Conservation (phyloP, 1,140 invertebrate genomes). For the Gonioctena quinquepunctata region DNA sequence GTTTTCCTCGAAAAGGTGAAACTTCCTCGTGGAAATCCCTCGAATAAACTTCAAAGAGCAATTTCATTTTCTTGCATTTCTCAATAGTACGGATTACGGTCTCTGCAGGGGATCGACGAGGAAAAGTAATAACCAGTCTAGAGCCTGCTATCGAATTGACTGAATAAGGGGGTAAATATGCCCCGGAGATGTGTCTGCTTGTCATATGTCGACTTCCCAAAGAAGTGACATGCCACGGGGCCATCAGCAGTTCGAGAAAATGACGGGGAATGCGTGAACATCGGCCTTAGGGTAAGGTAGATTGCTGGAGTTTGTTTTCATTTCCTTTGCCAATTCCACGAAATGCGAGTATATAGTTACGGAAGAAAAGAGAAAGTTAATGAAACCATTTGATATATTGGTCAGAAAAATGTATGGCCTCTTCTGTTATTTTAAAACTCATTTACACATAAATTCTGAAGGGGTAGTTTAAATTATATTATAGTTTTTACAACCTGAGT, state of each 20-base stretch:
- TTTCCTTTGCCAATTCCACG: not conserved
- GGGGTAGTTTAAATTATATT: too few species aligned
- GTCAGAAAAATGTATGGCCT: too few species aligned
- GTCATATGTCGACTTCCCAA: constrained; percentile 11
- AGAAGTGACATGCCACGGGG: not conserved
- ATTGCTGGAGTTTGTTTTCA: not conserved
- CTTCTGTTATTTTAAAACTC: too few species aligned
- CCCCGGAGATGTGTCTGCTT: constrained; percentile 1
- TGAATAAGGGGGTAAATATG: constrained; percentile 17
- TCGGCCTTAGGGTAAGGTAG: not conserved
- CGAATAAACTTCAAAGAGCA: not conserved
- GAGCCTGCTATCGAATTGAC: not conserved
- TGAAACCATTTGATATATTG: too few species aligned
- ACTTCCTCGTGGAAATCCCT: not conserved
- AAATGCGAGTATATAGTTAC: not conserved
- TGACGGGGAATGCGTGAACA: not conserved
- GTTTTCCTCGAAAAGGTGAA: not conserved
- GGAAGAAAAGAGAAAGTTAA: not conserved
- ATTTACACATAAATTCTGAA: too few species aligned
- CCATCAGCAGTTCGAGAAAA: not conserved
- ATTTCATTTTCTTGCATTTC: constrained; percentile 3
- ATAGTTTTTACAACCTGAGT: too few species aligned
- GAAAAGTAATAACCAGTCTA: not conserved
- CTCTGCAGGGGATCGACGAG: not conserved
- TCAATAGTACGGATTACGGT: not conserved